Evolutionary conservation across 1,140 invertebrate species (phyloP).

Genomic region (Lamellibrachia luymesi): DNA sequence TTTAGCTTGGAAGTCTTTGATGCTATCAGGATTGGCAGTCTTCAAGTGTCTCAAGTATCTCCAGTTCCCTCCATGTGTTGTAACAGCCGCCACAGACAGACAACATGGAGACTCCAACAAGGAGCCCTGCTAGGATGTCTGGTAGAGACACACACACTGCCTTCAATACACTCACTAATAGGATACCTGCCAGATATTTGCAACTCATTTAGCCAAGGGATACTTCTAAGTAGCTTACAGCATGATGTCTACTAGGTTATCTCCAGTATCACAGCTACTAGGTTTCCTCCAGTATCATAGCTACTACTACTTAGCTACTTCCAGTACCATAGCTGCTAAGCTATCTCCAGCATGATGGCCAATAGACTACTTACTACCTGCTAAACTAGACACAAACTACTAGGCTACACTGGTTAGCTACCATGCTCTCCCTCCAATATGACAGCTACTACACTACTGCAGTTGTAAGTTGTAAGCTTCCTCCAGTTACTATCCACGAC

Average conservation of each 20-base stretch:
- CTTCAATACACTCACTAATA: too few species aligned
- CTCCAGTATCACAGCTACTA: neutral
- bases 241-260: too few species aligned
- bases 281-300: neutral
- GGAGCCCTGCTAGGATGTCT: neutral
- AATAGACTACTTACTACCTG: neutral
- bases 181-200: too few species aligned
- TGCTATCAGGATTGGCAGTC: too few species aligned
- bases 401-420: too few species aligned
- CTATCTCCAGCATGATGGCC: neutral
- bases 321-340: neutral
- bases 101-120: neutral
- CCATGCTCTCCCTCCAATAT: neutral
- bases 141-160: neutral
- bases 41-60: neutral
- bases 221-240: too few species aligned
- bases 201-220: too few species aligned
- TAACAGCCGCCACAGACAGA: neutral
- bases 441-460: neutral
- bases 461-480: neutral
- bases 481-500: too few species aligned
- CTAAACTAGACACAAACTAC: too few species aligned
- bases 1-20: too few species aligned
- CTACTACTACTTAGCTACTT: neutral
- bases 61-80: neutral